Evolutionary conservation across 2,797 vertebrate genomes (phyloP).

Genomic region (Nyctalus aviator): DNA sequence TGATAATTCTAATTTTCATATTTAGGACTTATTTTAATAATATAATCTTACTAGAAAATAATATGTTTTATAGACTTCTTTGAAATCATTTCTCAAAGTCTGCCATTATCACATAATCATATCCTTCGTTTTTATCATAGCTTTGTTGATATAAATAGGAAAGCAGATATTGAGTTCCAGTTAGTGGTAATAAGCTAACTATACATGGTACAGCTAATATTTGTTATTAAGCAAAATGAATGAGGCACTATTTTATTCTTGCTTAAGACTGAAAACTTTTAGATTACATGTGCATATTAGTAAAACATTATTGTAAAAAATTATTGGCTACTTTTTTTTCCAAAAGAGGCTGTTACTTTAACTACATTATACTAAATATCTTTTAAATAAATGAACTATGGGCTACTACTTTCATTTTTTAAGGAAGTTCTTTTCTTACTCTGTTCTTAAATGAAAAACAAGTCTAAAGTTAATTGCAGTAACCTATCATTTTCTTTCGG

Average conservation of each 20-base stretch:
- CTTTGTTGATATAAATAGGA: constrained; percentile 55
- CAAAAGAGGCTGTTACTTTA: constrained; percentile 72
- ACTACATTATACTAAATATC: constrained; percentile 71
- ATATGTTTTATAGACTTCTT: constrained; percentile 52
- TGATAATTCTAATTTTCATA: background rate
- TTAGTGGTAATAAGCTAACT: constrained; percentile 42
- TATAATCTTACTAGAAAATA: background rate
- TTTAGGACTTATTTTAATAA: constrained; percentile 28
- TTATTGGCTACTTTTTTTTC: constrained; percentile 77
- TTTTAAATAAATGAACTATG: constrained; percentile 80
- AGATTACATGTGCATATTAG: constrained; percentile 74
- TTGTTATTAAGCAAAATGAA: constrained; percentile 78
- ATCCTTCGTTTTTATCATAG: background rate
- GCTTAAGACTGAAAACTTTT: constrained; percentile 81
- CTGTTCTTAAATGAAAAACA: constrained; percentile 80
- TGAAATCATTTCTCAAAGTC: constrained; percentile 70
- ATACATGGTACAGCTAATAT: constrained; percentile 61
- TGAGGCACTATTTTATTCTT: constrained; percentile 80
- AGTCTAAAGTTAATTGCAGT: constrained; percentile 77
- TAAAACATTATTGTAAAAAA: constrained; percentile 83
- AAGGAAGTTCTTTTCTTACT: constrained; percentile 70
- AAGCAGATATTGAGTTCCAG: constrained; percentile 67
- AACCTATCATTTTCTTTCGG: constrained; percentile 76
- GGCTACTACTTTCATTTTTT: constrained; percentile 74
- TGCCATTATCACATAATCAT: constrained; percentile 51